Evolutionary conservation across 1,140 invertebrate species (phyloP).

Genomic region (Neodiprion fabricii): DNA sequence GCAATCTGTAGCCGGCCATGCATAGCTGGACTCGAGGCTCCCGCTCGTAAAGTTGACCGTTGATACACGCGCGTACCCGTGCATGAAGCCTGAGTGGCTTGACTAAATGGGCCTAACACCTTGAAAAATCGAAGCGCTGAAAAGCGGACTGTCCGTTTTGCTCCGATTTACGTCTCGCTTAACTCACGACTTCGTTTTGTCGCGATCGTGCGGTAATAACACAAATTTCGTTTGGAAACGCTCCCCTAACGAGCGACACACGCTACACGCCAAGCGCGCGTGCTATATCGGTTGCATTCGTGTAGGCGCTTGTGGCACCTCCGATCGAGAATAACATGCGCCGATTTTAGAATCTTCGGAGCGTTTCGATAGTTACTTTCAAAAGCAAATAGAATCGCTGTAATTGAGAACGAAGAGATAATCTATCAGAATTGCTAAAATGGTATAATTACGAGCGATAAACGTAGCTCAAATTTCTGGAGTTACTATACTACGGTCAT

Average conservation of each 20-base stretch:
- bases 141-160: neutral
- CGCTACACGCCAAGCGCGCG: neutral
- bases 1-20: constrained; percentile 38
- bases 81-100: neutral
- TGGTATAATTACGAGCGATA: too few species aligned
- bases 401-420: too few species aligned
- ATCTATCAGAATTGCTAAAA: too few species aligned
- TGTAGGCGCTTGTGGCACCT: neutral
- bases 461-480: too few species aligned
- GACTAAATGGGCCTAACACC: neutral
- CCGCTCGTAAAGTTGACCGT: constrained; percentile 36
- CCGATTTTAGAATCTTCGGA: too few species aligned
- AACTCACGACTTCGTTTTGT: neutral
- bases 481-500: too few species aligned
- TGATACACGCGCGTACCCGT: constrained; percentile 21
- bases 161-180: neutral
- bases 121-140: neutral
- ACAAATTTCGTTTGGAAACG: neutral
- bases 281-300: neutral
- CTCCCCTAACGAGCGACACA: neutral
- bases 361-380: too few species aligned
- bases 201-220: neutral
- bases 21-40: constrained; percentile 27
- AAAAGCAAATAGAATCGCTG: too few species aligned
- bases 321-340: neutral